Base-by-base conservation (phyloP, 2,113 vertebrate species). In the Globicephala melas region DNA sequence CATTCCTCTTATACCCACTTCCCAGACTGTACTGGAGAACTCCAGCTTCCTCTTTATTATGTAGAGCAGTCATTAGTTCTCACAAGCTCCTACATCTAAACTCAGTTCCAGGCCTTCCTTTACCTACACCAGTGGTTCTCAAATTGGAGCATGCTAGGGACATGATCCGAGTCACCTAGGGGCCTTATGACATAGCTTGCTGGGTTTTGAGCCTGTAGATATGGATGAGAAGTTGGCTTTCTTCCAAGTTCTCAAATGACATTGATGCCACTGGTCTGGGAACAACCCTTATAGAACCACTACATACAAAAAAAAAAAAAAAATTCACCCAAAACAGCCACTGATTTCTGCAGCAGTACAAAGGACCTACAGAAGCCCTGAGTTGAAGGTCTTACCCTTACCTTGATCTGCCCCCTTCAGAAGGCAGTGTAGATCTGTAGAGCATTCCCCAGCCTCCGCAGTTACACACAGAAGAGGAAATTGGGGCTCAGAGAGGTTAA, bases 171-270 rank as follows among this genome's bases (percentile, higher is more conserved):
- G 21, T 73, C 23, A 31, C 15, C 1, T 17, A 5, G 26, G 23
- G 6, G 3, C 28, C 17, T 23, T 58, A 77, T 0, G 6, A n/a
- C 4, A 0, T 14, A 33, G 5, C 7, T 36, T 85, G 28, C 4
- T 44, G 31, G 36, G 47, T 47, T 55, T 83, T 82, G 21, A 82
- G 25, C 89, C 21, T 68, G 18, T 15, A 33, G 23, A 14, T 38
- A 6, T 55, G n/a, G 38, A 9, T 94, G 38, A 95, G 18, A 83
- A 93, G 68, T 47, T 90, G 41, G 6, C 33, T 82, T 62, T 70
- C 70, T 87, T 68, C 6, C 13, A 84, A 68, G 7, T 41, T 91
- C 67, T 31, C 58, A 68, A 17, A 50, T 68, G 25, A 36, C 17
- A 4, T 9, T 60, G n/a, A 83, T 60, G 47, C 8, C 36, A 23